Percentiles rank a stretch among this genome's conserved stretches.
Evolutionary conservation across 1,140 invertebrate species (phyloP).

Genomic region (Zaprionus gabonicus): DNA sequence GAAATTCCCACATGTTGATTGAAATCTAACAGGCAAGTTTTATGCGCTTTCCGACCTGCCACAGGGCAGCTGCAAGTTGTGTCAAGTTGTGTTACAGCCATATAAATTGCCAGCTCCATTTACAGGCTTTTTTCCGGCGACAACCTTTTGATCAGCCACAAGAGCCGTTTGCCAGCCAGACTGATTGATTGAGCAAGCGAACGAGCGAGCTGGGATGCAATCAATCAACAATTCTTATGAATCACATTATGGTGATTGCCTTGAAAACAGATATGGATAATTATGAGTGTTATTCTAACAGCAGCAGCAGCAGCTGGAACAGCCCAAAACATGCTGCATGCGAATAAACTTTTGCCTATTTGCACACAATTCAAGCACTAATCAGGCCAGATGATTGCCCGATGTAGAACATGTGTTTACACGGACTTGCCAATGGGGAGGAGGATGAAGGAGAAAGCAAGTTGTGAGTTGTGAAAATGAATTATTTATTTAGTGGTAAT

Average conservation of each 20-base stretch:
- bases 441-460: neutral
- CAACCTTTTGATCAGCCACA: neutral
- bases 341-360: slow-evolving; percentile 34
- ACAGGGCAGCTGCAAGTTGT: neutral
- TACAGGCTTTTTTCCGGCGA: neutral
- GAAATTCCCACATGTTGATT: neutral
- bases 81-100: neutral
- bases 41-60: neutral
- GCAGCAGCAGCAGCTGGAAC: neutral
- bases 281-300: neutral
- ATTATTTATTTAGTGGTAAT: slow-evolving; percentile 68
- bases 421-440: slow-evolving; percentile 1
- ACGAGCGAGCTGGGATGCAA: slow-evolving; percentile 16
- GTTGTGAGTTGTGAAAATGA: slow-evolving; percentile 43
- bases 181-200: slow-evolving; percentile 54
- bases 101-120: neutral
- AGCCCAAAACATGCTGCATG: neutral
- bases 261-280: slow-evolving; percentile 4
- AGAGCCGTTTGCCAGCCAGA: neutral
- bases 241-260: slow-evolving; percentile 31
- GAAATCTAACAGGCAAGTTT: neutral
- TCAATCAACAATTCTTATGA: slow-evolving; percentile 57
- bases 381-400: slow-evolving; percentile 59
- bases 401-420: slow-evolving; percentile 51
- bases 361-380: slow-evolving; percentile 57